These are phyloP conservation scores for Pherbina coryleti DNA, from an alignment of 2,888 invertebrate species.

Conservation along the genomic window DNA sequence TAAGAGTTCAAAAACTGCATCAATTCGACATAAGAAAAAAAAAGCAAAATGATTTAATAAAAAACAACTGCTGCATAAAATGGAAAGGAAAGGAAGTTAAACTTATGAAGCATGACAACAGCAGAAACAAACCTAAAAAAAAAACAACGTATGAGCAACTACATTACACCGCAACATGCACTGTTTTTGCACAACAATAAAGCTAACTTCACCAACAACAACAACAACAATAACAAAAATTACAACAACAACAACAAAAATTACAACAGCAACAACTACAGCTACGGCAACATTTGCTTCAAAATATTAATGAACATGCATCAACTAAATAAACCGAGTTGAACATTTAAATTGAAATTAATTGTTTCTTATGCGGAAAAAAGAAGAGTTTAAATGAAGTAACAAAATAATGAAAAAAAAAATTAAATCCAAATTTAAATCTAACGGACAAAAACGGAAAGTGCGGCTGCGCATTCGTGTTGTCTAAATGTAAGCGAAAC, in stretches of 20 bases:
- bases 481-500: background rate
- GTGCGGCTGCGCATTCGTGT: background rate
- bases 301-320: slow-evolving; percentile 14
- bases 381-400: background rate
- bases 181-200: background rate
- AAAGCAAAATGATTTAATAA: background rate
- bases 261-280: too few species aligned
- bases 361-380: slow-evolving; percentile 8
- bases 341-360: slow-evolving; percentile 30
- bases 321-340: slow-evolving; percentile 6
- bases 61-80: background rate
- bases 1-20: background rate
- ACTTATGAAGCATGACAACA: slow-evolving; percentile 14
- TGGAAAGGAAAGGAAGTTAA: slow-evolving; percentile 15
- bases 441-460: background rate
- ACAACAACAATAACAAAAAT: background rate
- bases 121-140: background rate
- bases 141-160: background rate
- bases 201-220: too few species aligned
- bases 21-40: background rate
- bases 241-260: too few species aligned
- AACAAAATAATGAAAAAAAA: background rate
- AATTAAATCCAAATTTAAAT: background rate
- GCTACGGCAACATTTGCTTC: background rate
- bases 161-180: background rate